These are phyloP conservation scores for Anas platyrhynchos DNA, from an alignment of 2,113 vertebrate genomes.

Conservation along the genomic window DNA sequence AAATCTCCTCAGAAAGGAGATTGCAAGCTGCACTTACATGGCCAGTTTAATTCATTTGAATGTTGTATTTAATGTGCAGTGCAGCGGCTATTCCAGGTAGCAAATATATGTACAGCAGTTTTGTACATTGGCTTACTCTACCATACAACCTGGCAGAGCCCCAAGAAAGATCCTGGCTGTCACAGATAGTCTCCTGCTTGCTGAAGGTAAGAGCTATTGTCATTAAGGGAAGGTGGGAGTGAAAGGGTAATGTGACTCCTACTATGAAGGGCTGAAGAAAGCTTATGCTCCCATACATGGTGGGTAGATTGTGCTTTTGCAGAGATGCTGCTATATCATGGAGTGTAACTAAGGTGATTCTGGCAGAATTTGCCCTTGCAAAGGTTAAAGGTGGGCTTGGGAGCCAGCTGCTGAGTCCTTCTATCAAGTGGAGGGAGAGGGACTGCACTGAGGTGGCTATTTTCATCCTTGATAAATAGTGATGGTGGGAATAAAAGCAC, in stretches of 20 bases:
- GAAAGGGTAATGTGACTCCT: background rate
- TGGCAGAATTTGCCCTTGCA: background rate
- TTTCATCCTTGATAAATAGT: conserved; percentile 6
- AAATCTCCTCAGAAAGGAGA: background rate
- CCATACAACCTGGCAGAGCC: background rate
- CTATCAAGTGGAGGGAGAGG: background rate
- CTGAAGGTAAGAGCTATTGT: background rate
- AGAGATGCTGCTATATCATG: background rate
- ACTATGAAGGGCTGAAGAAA: background rate
- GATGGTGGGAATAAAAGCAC: background rate
- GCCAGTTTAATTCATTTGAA: background rate
- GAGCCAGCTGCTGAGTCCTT: background rate
- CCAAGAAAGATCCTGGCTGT: background rate
- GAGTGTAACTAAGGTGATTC: background rate
- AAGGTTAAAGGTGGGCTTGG: background rate
- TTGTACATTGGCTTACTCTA: background rate
- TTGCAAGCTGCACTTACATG: background rate
- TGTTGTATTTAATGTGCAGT: background rate
- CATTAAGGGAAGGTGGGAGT: background rate
- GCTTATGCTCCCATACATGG: background rate
- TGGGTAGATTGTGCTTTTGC: background rate
- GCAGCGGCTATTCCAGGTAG: background rate
- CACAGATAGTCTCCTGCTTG: background rate
- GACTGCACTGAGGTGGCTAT: background rate
- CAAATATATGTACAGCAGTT: background rate